phyloP scores from a whole-genome alignment of 2,888 invertebrate species.

The Automeris io region DNA sequence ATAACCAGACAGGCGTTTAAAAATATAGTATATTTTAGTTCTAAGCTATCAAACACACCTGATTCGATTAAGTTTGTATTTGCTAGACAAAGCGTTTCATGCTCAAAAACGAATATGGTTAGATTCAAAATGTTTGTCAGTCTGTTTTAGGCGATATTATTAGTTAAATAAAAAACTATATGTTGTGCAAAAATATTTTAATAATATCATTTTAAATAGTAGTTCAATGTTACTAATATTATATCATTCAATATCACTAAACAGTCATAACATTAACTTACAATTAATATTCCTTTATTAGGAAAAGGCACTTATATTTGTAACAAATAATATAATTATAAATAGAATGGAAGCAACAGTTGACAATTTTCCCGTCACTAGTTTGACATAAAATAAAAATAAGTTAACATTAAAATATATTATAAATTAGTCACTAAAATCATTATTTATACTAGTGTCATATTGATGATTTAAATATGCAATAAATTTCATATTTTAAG shows the following conservation, averaged over 20 bases:
- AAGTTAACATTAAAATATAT: not conserved
- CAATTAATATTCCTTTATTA: constrained; percentile 40
- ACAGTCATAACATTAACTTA: constrained; percentile 51
- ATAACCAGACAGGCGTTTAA: too few species aligned
- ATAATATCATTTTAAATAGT: constrained; percentile 60
- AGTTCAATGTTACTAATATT: constrained; percentile 48
- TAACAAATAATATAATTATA: constrained; percentile 29
- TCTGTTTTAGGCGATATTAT: too few species aligned
- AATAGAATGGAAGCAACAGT: constrained; percentile 1
- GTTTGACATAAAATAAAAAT: not conserved
- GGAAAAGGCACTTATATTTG: constrained; percentile 70
- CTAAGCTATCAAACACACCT: too few species aligned
- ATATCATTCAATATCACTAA: constrained; percentile 61
- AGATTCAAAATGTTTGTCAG: too few species aligned
- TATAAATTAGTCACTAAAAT: too few species aligned
- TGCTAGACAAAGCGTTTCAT: too few species aligned
- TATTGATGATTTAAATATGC: not conserved
- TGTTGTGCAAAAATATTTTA: constrained; percentile 70
- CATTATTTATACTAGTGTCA: too few species aligned
- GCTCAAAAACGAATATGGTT: too few species aligned
- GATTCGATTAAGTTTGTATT: too few species aligned
- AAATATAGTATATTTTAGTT: too few species aligned
- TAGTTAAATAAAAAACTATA: constrained; percentile 19
- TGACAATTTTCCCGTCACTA: not conserved
- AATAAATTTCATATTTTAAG: not conserved